phyloP scores from a whole-genome alignment of 2,113 vertebrate species.

The Oncorhynchus keta region DNA sequence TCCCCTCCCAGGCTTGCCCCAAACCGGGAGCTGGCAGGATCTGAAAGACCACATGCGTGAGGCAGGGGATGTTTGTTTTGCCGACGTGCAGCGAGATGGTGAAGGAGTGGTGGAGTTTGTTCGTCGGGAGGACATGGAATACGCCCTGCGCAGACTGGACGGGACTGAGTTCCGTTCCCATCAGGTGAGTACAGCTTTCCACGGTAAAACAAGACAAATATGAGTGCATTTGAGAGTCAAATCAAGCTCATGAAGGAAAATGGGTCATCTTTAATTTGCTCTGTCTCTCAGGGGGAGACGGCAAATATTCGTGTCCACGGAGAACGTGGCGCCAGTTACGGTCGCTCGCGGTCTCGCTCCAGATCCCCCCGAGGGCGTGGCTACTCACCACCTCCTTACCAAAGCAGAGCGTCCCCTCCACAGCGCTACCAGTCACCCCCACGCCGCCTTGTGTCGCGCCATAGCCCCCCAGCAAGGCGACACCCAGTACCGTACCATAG shows the following conservation, averaged over 20 bases:
- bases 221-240: no score
- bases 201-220: no score
- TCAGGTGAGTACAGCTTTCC: slow-evolving; percentile 68
- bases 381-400: slow-evolving; percentile 82
- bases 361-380: slow-evolving; percentile 83
- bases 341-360: slow-evolving; percentile 86
- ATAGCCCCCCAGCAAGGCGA: slow-evolving; percentile 74
- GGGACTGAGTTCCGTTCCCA: slow-evolving; percentile 83
- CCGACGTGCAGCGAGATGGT: slow-evolving; percentile 82
- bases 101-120: slow-evolving; percentile 86
- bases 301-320: slow-evolving; percentile 87
- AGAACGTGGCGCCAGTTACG: slow-evolving; percentile 83
- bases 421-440: slow-evolving; percentile 83
- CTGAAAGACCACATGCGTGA: slow-evolving; percentile 86
- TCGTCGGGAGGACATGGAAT: slow-evolving; percentile 86
- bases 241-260: no score
- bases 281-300: slow-evolving; percentile 81
- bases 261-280: not conserved
- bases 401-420: slow-evolving; percentile 83
- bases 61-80: slow-evolving; percentile 84
- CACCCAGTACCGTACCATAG: slow-evolving; percentile 64
- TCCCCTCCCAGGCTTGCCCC: slow-evolving; percentile 75
- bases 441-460: slow-evolving; percentile 74
- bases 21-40: slow-evolving; percentile 89
- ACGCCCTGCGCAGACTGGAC: slow-evolving; percentile 80